phyloP scores from a whole-genome alignment of 2,888 invertebrate species.

The Acronicta aceris region DNA sequence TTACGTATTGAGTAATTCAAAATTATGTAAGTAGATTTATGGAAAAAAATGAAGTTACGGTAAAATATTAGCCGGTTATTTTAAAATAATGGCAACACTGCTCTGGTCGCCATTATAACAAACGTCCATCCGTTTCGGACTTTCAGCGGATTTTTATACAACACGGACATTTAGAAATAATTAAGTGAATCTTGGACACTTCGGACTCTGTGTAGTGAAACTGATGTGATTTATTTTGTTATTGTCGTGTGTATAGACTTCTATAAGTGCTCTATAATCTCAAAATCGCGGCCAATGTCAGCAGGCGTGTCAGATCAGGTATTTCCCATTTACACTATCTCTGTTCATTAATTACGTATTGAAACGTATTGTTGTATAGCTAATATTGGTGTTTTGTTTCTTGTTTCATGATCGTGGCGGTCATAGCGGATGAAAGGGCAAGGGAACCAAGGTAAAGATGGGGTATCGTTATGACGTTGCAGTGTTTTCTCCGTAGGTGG shows the following conservation, averaged over 20 bases:
- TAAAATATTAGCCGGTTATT: slow-evolving; percentile 46
- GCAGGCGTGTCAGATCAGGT: slow-evolving; percentile 97
- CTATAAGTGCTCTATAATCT: slow-evolving; percentile 85
- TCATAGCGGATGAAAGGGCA: slow-evolving; percentile 95
- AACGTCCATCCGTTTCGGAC: slow-evolving; percentile 83
- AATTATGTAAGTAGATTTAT: too few relatives aligned
- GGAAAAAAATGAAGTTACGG: too few relatives aligned
- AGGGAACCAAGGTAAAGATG: slow-evolving; percentile 93
- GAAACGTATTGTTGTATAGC: slow-evolving; percentile 53
- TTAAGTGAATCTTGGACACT: slow-evolving; percentile 78
- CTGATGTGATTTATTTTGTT: slow-evolving; percentile 85
- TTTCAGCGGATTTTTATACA: slow-evolving; percentile 75
- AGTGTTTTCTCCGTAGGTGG: slow-evolving; percentile 81
- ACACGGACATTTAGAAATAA: slow-evolving; percentile 77
- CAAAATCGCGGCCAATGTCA: slow-evolving; percentile 94
- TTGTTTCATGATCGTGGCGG: slow-evolving; percentile 89
- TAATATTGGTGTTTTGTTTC: slow-evolving; percentile 75
- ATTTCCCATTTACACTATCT: slow-evolving; percentile 82
- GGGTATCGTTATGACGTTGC: slow-evolving; percentile 85
- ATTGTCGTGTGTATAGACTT: slow-evolving; percentile 83
- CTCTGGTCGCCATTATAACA: slow-evolving; percentile 77
- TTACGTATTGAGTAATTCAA: too few relatives aligned
- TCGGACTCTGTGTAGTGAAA: slow-evolving; percentile 85
- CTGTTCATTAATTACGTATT: slow-evolving; percentile 65
- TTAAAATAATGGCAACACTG: slow-evolving; percentile 67